Base-by-base conservation (phyloP, 2,113 vertebrate genomes). In the Pseudopodoces humilis region DNA sequence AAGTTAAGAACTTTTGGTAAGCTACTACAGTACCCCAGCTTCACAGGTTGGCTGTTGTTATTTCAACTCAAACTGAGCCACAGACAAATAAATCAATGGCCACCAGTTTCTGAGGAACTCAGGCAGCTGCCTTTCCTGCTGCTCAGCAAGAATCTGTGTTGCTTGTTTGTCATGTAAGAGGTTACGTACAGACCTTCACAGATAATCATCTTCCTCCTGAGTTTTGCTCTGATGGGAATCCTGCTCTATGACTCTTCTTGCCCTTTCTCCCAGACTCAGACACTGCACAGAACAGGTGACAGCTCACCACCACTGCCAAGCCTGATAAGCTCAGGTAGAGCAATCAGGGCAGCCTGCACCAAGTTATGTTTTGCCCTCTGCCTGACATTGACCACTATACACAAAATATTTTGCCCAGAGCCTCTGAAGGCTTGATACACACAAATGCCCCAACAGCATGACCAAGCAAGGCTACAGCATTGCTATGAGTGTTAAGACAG, bases 361-460 rank as follows among this genome's bases (percentile, higher is more conserved):
- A 14, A 78, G 22, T 65, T 56, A 12, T 0, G 10, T 20, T 74
- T 69, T 53, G 15, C 50, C 47, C 89, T 80, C 53, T 71, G 30
- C 41, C 76, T 2, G 1, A 47, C 9, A 13, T 47, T 76, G 39
- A 19, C 59, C 49, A 35, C 25, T 50, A 14, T 3, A 33, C 2
- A 64, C 6, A 52, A 79, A 83, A 44, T 9, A 60, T 0, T 0
- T 4, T 44, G 64, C 60, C 49, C 1, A 2, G 71, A 69, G 71
- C 35, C 30, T 87, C 30, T 67, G 50, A 49, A 74, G 37, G n/a
- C 55, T 41, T 24, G 7, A 55, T 30, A 75, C 10, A 43, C n/a
- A 31, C 11, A 47, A 22, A 12, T 91, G 35, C 25, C 44, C 30
- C 41, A 55, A 39, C 2, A 69, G 24, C 9, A 52, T 0, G 21